phyloP scores from a whole-genome alignment of 1,140 invertebrate species.

The Halesus radiatus region DNA sequence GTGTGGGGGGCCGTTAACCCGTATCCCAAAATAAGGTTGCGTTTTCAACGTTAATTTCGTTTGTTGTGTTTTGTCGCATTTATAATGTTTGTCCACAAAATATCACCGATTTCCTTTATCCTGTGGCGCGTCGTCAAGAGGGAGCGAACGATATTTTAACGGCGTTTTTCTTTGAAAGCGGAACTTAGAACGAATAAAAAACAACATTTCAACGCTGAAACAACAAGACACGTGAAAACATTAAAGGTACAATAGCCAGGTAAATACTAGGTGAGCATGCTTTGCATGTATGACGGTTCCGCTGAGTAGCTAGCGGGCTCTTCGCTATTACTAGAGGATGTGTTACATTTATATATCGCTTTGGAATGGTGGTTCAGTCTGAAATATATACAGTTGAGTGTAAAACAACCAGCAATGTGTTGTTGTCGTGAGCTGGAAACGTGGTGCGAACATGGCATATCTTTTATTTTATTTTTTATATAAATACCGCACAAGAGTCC shows the following conservation, averaged over 20 bases:
- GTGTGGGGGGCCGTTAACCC: too few relatives aligned
- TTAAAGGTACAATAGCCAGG: not conserved
- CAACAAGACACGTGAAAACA: constrained; percentile 29
- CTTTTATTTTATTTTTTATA: too few relatives aligned
- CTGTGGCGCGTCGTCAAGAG: not conserved
- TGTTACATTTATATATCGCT: not conserved
- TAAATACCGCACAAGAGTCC: too few relatives aligned
- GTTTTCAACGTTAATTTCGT: too few relatives aligned
- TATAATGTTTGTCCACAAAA: not conserved
- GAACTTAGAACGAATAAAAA: not conserved
- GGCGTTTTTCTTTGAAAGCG: constrained; percentile 20
- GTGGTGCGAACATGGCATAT: too few relatives aligned
- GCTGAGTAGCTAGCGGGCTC: not conserved
- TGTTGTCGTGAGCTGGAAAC: too few relatives aligned
- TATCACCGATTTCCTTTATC: not conserved
- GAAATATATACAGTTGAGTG: too few relatives aligned
- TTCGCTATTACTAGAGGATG: not conserved
- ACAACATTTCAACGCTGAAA: constrained; percentile 18
- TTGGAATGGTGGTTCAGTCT: too few relatives aligned
- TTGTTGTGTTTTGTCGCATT: too few relatives aligned
- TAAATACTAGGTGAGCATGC: not conserved
- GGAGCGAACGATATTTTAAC: not conserved
- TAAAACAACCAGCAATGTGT: too few relatives aligned
- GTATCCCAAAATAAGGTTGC: too few relatives aligned
- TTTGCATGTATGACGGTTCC: constrained; percentile 29